Evolutionary conservation across 2,888 invertebrate genomes (phyloP), one percentile per base, ranked within the genome.

Genomic region (Ectropis crepuscularia): DNA sequence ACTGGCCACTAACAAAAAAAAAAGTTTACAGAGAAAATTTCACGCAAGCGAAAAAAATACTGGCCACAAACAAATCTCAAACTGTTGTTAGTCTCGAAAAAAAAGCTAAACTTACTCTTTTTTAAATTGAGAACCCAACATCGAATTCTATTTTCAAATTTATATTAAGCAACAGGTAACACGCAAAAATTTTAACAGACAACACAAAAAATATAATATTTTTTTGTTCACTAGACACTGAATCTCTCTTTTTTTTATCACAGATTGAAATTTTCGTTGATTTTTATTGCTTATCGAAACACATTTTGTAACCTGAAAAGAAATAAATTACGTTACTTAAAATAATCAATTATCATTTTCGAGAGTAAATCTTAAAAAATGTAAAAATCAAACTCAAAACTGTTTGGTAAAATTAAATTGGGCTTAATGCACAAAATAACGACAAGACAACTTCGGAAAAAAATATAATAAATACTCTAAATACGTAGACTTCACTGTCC

Each of bases 91-190:
- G 45, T n/a, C 42, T 11, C n/a, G 45, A 53, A 49, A 36, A 28
- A 53, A 54, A 61, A 28, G 9, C 9, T 68, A 75, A 74, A 89
- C 89, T 90, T 90, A 91, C 91, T 89, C 79, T 85, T 90, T 86
- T 79, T 79, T 67, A 74, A 72, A 81, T 82, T 81, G 79, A 75
- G 75, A 83, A 87, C 85, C 83, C 88, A 88, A 89, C 90, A 89
- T 91, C 85, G 89, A 90, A 84, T 79, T 83, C 76, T 81, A 79
- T 83, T 85, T 79, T 75, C 72, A 65, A 74, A 70, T 72, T 70
- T 75, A 74, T 68, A 68, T 63, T 55, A 69, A 76, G 89, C 89
- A 90, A 91, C 89, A 85, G 78, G 71, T 74, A 91, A 90, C 89
- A 82, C 89, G 88, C 89, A 79, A 77, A 83, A 63, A 66, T 51